phyloP scores from a whole-genome alignment of 2,888 invertebrate species.

The Lithophane socia region DNA sequence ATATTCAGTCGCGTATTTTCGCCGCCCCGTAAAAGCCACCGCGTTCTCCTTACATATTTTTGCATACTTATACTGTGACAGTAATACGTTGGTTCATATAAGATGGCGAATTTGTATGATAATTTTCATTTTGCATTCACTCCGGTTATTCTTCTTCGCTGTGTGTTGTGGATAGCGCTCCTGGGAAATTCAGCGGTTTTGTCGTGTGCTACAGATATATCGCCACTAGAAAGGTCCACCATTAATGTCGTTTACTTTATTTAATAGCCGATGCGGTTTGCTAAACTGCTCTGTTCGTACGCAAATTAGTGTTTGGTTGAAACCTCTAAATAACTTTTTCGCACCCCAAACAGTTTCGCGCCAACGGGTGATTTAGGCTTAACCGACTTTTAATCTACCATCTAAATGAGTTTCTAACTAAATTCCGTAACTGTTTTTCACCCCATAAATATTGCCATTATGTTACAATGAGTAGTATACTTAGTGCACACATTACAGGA shows the following conservation, averaged over 20 bases:
- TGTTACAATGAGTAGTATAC: slow-evolving; percentile 32
- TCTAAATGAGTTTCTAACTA: slow-evolving; percentile 62
- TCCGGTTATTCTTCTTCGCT: slow-evolving; percentile 86
- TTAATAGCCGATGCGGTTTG: slow-evolving; percentile 55
- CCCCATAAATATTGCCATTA: slow-evolving; percentile 47
- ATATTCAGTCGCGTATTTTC: slow-evolving; percentile 77
- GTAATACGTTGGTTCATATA: slow-evolving; percentile 85
- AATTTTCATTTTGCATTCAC: slow-evolving; percentile 90
- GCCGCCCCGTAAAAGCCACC: slow-evolving; percentile 82
- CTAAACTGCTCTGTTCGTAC: slow-evolving; percentile 59
- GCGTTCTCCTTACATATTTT: slow-evolving; percentile 85
- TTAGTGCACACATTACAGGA: slow-evolving; percentile 6
- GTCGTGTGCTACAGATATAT: slow-evolving; percentile 74
- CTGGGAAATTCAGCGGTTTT: slow-evolving; percentile 86
- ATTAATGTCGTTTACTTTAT: slow-evolving; percentile 56
- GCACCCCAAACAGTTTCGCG: slow-evolving; percentile 50
- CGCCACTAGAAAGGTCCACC: slow-evolving; percentile 50
- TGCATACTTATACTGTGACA: slow-evolving; percentile 86
- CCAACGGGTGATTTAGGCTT: slow-evolving; percentile 50
- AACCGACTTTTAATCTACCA: slow-evolving; percentile 51
- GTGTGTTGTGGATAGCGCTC: slow-evolving; percentile 88
- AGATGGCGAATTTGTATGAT: slow-evolving; percentile 89
- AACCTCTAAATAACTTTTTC: slow-evolving; percentile 65
- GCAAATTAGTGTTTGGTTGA: slow-evolving; percentile 54
- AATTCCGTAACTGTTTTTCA: slow-evolving; percentile 49